Evolutionary conservation across 2,888 invertebrate genomes (phyloP), one percentile per base, ranked within the genome.

Genomic region (Sarcophaga rosellei): DNA sequence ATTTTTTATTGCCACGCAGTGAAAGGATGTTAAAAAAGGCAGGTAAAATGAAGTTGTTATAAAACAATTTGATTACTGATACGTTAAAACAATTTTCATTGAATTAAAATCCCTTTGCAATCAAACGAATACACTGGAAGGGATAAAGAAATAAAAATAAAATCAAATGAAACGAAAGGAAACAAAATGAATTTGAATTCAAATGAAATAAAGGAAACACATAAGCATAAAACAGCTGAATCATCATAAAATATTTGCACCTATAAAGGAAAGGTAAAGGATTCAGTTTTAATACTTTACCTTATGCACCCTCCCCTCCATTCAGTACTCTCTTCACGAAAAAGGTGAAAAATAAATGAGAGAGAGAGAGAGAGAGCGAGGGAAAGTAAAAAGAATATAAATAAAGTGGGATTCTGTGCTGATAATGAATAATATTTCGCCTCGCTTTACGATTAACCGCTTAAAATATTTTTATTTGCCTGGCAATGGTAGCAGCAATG

Each of bases 51-150:
- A 62, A 35, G 59, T 68, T 74, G 44, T 75, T 75, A 75, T 69
- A 75, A 81, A 81, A 68, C 74, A 68, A 53, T 81, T 59, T 74
- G 73, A 74, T 57, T 61, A 47, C 47, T 68, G 47, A 66, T 75
- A 68, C 25, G 61, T 79, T 62, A 74, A 53, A 35, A 53, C n/a
- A 74, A 47, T 63, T 73, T 75, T 68, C 65, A 65, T 79, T 74
- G 63, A 63, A 69, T 81, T 61, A 69, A 78, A 84, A 74, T 81
- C 85, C 77, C 69, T 74, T 81, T 78, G 74, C 74, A 69, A 85
- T 81, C 85, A 79, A 83, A 83, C 15, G 61, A 44, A 73, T 35
- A 8, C 21, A 44, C 25, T 23, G 25, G 11, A 70, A 69, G 21
- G 47, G 45, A 53, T 35, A 61, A 6, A 8, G 4, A 15, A 68